Evolutionary conservation across 2,888 invertebrate genomes (phyloP).

Genomic region (Sarcophaga subvicina): DNA sequence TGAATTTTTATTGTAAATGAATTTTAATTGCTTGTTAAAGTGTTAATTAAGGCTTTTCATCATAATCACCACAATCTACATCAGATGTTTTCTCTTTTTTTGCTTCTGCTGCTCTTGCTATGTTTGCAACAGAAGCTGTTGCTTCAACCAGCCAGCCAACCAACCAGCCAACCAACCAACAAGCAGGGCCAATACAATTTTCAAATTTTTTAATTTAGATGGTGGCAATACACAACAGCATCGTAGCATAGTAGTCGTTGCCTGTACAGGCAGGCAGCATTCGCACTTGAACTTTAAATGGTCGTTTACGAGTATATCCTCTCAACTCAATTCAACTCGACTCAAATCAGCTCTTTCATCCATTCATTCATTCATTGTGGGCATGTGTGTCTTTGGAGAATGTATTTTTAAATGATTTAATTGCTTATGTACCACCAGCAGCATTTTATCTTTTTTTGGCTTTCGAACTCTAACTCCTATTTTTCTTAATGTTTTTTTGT

Average conservation of each 20-base stretch:
- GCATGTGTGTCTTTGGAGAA: slow-evolving; percentile 4
- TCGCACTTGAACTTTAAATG: not conserved
- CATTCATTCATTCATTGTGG: not conserved
- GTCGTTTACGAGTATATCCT: too few species aligned
- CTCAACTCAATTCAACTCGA: too few species aligned
- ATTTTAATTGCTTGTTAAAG: slow-evolving; percentile 70
- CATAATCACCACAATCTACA: slow-evolving; percentile 62
- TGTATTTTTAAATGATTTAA: slow-evolving; percentile 52
- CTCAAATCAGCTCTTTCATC: not conserved
- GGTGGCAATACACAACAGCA: too few species aligned
- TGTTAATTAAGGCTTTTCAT: slow-evolving; percentile 70
- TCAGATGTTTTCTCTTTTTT: slow-evolving; percentile 6
- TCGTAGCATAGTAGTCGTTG: not conserved
- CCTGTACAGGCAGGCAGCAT: not conserved
- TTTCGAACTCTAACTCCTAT: slow-evolving; percentile 17
- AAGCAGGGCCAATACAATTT: not conserved
- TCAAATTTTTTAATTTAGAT: too few species aligned
- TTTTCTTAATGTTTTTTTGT: not conserved
- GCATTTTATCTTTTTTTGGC: slow-evolving; percentile 8
- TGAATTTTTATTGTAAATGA: slow-evolving; percentile 59
- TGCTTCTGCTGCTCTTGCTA: slow-evolving; percentile 25
- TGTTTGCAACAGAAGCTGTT: not conserved
- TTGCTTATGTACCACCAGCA: slow-evolving; percentile 16
- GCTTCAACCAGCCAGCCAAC: not conserved
- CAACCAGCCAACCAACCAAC: not conserved